Evolutionary conservation across 2,797 vertebrate species (phyloP), one percentile per base, ranked within the genome.

Genomic region (Xerus rutilus): DNA sequence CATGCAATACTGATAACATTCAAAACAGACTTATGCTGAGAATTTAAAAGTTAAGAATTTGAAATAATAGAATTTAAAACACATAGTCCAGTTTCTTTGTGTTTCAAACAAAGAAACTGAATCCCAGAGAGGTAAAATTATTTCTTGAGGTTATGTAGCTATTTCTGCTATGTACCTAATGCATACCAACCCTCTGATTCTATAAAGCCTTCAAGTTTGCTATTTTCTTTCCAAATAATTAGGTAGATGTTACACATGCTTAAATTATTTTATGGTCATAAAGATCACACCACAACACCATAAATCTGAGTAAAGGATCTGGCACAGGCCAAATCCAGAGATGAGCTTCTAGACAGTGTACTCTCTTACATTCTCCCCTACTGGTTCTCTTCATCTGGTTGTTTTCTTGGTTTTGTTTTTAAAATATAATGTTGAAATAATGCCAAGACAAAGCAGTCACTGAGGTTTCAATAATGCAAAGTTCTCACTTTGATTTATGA

Each of bases 141-240:
- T 47, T 7, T 73, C 52, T 21, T 18, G 7, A 78, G 30, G 14
- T 88, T 72, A 25, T 8, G 8, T 18, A 92, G 20, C 11, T 43
- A 28, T 15, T 84, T 30, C 52, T 59, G 43, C 82, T 85, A 78
- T 39, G 13, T 35, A 28, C n/a, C 30, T 25, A 43, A 3, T 30
- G 11, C 28, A 9, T 81, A 23, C 32, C 77, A 74, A 32, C 17
- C 30, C 21, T 93, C 45, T 85, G 81, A 73, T 84, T 65, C 49
- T 72, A 20, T 69, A 65, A 69, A 81, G 25, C 25, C 67, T 94
- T 90, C 70, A 76, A 77, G 74, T 94, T 88, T 91, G 28, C 14
- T 79, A 89, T 78, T 72, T 86, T 96, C 74, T 59, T 88, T 82
- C 49, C 64, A 93, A 77, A 67, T 92, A 94, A 93, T 94, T 81